phyloP scores from a whole-genome alignment of 2,797 vertebrate genomes.

The Rousettus madagascariensis region DNA sequence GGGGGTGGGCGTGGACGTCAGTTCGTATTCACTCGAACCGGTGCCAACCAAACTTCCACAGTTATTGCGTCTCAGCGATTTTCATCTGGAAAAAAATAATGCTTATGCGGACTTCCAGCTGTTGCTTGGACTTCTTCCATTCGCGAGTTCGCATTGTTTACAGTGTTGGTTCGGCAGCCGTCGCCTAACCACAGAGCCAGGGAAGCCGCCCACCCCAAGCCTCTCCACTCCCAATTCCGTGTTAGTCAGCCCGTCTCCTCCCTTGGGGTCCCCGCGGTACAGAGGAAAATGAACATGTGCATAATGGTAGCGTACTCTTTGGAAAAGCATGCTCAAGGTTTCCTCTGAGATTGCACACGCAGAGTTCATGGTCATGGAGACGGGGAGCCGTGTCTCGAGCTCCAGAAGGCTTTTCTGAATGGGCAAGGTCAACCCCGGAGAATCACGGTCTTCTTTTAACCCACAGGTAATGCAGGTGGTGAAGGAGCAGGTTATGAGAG shows the following conservation, averaged over 20 bases:
- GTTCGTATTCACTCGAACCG: not conserved
- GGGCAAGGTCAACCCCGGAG: not conserved
- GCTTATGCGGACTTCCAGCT: not conserved
- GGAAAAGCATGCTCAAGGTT: not conserved
- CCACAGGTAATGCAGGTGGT: constrained; percentile 99
- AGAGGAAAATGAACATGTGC: not conserved
- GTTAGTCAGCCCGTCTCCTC: not conserved
- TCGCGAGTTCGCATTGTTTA: not conserved
- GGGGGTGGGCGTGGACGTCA: not conserved
- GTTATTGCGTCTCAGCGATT: not conserved
- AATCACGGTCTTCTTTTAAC: constrained; percentile 65
- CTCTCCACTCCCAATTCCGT: not conserved
- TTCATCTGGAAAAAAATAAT: constrained; percentile 36
- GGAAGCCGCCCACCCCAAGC: not conserved
- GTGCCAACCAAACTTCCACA: not conserved
- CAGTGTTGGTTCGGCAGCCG: not conserved
- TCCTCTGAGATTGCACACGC: not conserved
- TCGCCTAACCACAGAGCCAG: not conserved
- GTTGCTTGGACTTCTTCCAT: not conserved
- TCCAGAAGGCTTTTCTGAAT: not conserved
- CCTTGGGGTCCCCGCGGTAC: not conserved
- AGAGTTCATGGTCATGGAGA: rapidly evolving
- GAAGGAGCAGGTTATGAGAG: constrained; percentile 99
- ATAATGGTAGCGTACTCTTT: not conserved
- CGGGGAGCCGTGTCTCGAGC: not conserved